Base-by-base conservation (phyloP, 2,888 invertebrate genomes). In the Furcula furcula region DNA sequence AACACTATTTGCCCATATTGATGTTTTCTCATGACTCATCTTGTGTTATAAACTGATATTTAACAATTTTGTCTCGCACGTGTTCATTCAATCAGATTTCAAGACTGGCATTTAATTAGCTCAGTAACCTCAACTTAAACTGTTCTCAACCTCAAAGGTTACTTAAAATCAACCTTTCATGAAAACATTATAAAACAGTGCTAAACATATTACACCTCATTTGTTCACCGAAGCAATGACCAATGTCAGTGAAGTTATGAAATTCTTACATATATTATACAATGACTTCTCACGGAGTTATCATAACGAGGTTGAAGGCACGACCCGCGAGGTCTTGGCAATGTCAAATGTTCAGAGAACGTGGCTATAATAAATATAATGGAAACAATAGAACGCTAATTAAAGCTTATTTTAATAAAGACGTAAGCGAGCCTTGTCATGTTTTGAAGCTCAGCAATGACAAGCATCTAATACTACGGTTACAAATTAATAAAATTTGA, bases 221-320 rank as follows among this genome's bases (percentile, higher is more conserved):
- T 18, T 18, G 28, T 28, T 28, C 28, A 31, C 29, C 19, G 22
- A 39, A 28, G 36, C 28, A 31, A 38, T n/a, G 1, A n/a, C 19
- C 50, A 39, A 29, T 34, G 39, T 34, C 39, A 29, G 32, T 12
- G 20, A 27, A 29, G 35, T 44, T 53, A 50, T 44, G 43, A 46
- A 40, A 47, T 36, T 44, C 37, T 52, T 47, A 43, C 40, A 42
- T 29, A 31, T 48, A 29, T 53, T 57, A 62, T 57, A 62, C 50
- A 58, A 64, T 53, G 28, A 25, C 34, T 37, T 31, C 39, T 47
- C 47, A 49, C 55, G 34, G 12, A 1, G 3, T 25, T 31, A 27
- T 13, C 14, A 29, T 28, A 40, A 33, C 26, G 32, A 26, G 32
- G 23, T 28, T 31, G 34, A 29, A 28, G 28, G 18, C 28, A 18